Base-by-base conservation (phyloP, 2,113 vertebrate species). In the Cacatua alba region DNA sequence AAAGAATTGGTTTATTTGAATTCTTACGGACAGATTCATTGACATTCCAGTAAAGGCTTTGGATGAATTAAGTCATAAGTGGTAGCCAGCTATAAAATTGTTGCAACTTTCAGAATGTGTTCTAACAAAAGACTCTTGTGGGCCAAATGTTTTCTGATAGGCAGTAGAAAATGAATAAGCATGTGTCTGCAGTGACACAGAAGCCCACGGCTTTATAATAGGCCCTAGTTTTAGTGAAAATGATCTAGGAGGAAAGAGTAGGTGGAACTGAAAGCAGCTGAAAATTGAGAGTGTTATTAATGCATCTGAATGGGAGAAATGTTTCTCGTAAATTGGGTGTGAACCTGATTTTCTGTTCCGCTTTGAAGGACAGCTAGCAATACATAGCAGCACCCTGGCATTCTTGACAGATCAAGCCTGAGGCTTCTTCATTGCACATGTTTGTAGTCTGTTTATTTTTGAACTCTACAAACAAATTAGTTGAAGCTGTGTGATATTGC, bases 21-120 rank as follows among this genome's bases (percentile, higher is more conserved):
- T 94, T 95, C 78, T 78, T 94, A 94, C 95, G 90, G 85, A 92
- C 81, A 87, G 87, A 91, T 95, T 74, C 95, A 94, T 91, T 95
- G 92, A 63, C 51, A 23, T 96, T 92, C 67, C 80, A 87, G 63
- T 37, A 46, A 64, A 64, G 72, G 44, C 68, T 92, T 84, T 95
- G 91, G 86, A 93, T 94, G 46, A 93, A 92, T 88, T 60, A 95
- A 96, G 59, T 94, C 77, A 51, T 94, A 92, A 96, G 31, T 76
- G 81, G 53, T 69, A 96, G 70, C 81, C 88, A 94, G 63, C 70
- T 87, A 76, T 69, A 72, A 83, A 96, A 87, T 70, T 69, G 11
- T 88, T 81, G 52, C 44, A 84, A 82, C 83, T 94, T 86, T 57
- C 81, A 87, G 85, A 91, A 79, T 80, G 63, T 89, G 17, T 94